Percentiles rank a stretch among this genome's conserved stretches.
These are phyloP conservation scores for Poliocrania exsul DNA, from an alignment of 2,797 vertebrate species.

Conservation along the genomic window DNA sequence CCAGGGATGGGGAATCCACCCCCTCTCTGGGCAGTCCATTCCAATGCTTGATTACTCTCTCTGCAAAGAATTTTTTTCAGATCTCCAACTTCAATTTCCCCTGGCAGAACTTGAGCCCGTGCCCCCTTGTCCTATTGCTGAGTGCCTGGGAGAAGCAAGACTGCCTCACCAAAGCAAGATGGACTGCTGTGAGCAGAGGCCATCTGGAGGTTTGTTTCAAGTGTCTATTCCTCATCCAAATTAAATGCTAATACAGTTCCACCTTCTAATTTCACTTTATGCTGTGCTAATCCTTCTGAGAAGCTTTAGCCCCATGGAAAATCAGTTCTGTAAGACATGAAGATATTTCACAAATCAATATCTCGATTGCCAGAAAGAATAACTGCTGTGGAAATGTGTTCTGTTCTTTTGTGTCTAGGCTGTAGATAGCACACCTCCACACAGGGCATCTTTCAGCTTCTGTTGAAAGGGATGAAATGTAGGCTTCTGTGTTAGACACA, in stretches of 20 bases:
- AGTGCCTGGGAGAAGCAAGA: too few species aligned
- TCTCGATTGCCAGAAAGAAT: not conserved
- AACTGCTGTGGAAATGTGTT: not conserved
- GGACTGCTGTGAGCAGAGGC: rapidly evolving
- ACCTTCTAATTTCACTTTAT: not conserved
- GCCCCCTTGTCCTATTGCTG: too few species aligned
- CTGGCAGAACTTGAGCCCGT: too few species aligned
- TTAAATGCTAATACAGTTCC: not conserved
- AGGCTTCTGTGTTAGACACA: not conserved
- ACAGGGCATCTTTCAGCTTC: not conserved
- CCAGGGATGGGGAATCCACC: too few species aligned
- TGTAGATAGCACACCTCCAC: not conserved
- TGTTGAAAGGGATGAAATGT: not conserved
- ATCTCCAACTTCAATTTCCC: too few species aligned
- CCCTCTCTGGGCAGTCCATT: too few species aligned
- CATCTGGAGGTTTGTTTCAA: not conserved
- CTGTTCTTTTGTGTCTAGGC: not conserved
- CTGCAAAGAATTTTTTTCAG: too few species aligned
- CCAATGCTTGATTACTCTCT: too few species aligned
- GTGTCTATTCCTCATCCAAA: not conserved
- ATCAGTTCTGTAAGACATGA: not conserved
- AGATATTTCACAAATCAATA: not conserved
- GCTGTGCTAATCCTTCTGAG: not conserved
- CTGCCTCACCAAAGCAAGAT: rapidly evolving
- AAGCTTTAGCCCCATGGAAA: not conserved